Conservation (phyloP, 2,113 vertebrate genomes). For the Acrocephalus kingi region DNA sequence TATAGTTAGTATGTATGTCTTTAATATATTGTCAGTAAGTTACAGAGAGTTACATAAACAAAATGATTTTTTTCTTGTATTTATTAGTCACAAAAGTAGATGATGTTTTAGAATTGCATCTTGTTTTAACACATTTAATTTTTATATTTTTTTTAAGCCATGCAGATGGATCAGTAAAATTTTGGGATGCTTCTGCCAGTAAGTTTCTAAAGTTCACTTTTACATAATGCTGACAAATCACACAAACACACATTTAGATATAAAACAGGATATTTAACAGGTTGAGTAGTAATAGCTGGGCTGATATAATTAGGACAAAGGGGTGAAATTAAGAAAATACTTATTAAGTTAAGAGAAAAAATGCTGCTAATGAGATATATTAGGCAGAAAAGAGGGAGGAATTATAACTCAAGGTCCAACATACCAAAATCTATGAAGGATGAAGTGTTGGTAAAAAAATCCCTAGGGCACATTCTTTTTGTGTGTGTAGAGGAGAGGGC, state of each 20-base stretch:
- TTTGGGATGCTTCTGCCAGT: conserved; percentile 93
- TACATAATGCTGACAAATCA: neutral
- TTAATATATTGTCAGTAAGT: neutral
- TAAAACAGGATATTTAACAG: neutral
- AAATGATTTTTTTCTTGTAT: neutral
- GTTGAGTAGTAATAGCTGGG: neutral
- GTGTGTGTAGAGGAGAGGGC: neutral
- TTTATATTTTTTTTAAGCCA: conserved; percentile 83
- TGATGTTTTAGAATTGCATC: conserved; percentile 5
- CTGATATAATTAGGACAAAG: neutral
- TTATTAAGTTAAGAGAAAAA: neutral
- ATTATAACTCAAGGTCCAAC: neutral
- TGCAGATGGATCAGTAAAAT: conserved; percentile 96
- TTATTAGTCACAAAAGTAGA: neutral
- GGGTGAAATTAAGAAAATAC: neutral
- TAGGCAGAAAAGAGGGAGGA: neutral
- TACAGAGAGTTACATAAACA: neutral
- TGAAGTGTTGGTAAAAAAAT: neutral
- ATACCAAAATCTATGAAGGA: neutral
- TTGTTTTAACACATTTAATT: conserved; percentile 63
- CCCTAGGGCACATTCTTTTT: neutral
- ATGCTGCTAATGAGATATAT: neutral
- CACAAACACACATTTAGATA: neutral
- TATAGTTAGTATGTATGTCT: neutral
- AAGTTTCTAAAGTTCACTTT: conserved; percentile 75